Conservation (phyloP, 2,113 vertebrate species). For the Dipodomys stephensi region DNA sequence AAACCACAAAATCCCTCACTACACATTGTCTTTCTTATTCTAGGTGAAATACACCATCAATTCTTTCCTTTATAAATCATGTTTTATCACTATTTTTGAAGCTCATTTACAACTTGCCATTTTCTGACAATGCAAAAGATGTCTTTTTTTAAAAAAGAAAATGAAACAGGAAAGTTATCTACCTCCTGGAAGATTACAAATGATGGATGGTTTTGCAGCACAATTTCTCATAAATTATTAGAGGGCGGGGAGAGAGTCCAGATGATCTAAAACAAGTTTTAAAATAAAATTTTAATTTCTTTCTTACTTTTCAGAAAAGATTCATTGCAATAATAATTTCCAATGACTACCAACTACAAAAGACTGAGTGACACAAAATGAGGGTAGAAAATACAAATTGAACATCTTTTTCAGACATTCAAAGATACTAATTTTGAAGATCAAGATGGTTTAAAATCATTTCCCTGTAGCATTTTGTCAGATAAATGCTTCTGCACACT, state of each 20-base stretch:
- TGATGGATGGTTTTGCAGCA: conserved; percentile 68
- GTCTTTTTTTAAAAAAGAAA: conserved; percentile 78
- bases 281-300: conserved; percentile 62
- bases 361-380: conserved; percentile 26
- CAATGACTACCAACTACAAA: conserved; percentile 41
- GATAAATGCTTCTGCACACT: conserved; percentile 33
- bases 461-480: conserved; percentile 10
- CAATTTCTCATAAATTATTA: conserved; percentile 56
- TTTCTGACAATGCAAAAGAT: conserved; percentile 81
- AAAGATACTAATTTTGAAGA: conserved; percentile 48
- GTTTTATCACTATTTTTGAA: conserved; percentile 83
- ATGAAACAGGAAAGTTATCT: conserved; percentile 61
- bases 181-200: conserved; percentile 76
- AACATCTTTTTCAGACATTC: conserved; percentile 57
- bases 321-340: conserved; percentile 65
- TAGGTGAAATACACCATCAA: conserved; percentile 92
- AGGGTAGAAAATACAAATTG: not conserved
- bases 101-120: conserved; percentile 79
- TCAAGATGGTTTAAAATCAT: conserved; percentile 35
- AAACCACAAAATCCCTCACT: conserved; percentile 96
- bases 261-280: conserved; percentile 78
- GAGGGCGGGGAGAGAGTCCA: not conserved
- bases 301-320: conserved; percentile 74
- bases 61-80: conserved; percentile 83
- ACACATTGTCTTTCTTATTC: conserved; percentile 95